A percentile compares a stretch with the other conserved stretches of the same genome.
Conservation (phyloP, 2,113 vertebrate species). For the Tragelaphus scriptus region DNA sequence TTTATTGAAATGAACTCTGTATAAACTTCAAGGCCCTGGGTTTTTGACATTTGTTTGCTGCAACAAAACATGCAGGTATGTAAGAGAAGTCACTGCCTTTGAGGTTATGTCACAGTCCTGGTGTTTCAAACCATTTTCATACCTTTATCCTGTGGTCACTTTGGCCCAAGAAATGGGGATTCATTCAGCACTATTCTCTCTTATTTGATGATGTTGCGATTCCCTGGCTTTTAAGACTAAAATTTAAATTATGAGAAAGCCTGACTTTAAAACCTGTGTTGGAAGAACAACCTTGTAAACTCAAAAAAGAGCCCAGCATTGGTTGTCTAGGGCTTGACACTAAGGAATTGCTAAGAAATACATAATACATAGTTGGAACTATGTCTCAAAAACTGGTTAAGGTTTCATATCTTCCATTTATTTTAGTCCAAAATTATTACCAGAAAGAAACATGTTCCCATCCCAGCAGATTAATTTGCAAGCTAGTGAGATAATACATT, state of each 20-base stretch:
- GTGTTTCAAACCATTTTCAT: background rate
- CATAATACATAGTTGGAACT: background rate
- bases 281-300: background rate
- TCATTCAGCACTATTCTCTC: background rate
- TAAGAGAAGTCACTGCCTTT: background rate
- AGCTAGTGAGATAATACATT: background rate
- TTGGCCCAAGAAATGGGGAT: background rate
- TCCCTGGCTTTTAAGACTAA: background rate
- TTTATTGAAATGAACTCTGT: background rate
- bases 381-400: background rate
- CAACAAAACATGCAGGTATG: background rate
- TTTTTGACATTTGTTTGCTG: background rate
- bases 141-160: background rate
- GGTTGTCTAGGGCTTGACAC: background rate
- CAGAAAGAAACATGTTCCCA: background rate
- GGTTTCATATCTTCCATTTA: background rate
- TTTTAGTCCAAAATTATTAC: background rate
- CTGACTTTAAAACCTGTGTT: background rate
- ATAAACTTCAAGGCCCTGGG: background rate
- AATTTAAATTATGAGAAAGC: constrained; percentile 4
- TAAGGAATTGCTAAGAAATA: background rate
- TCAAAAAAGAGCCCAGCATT: background rate
- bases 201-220: background rate
- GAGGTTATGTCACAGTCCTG: background rate
- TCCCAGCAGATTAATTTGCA: background rate